Evolutionary conservation across 1,140 invertebrate species (phyloP).

Genomic region (Medauroidea extradentata): DNA sequence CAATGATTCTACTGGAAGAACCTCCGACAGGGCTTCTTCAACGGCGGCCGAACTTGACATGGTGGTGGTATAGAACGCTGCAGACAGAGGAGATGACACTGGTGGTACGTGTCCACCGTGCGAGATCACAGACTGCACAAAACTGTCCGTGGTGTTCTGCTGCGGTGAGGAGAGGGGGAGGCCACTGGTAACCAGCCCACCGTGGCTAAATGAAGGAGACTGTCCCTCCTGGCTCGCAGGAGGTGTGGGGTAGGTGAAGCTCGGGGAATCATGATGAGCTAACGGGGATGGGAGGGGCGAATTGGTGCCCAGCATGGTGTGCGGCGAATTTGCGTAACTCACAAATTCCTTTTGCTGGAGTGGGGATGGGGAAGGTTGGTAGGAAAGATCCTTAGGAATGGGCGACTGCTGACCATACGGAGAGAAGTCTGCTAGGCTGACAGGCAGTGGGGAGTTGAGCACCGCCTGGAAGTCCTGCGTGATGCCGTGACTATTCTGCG

Average conservation of each 20-base stretch:
- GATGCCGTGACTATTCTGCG: slow-evolving; percentile 52
- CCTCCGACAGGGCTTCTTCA: slow-evolving; percentile 74
- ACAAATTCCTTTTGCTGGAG: slow-evolving; percentile 33
- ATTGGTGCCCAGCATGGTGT: slow-evolving; percentile 46
- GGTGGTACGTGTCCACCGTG: slow-evolving; percentile 48
- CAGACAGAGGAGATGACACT: slow-evolving; percentile 65
- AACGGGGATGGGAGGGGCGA: slow-evolving; percentile 65
- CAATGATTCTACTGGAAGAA: slow-evolving; percentile 61
- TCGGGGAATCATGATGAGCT: slow-evolving; percentile 55
- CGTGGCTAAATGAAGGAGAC: slow-evolving; percentile 51
- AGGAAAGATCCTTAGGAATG: slow-evolving; percentile 37
- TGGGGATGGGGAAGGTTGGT: slow-evolving; percentile 41
- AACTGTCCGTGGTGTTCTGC: slow-evolving; percentile 37
- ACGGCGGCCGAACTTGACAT: slow-evolving; percentile 80
- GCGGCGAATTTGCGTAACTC: slow-evolving; percentile 38
- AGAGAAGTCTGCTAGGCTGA: slow-evolving; percentile 74
- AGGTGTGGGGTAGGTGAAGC: slow-evolving; percentile 75
- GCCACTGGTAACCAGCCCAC: slow-evolving; percentile 23
- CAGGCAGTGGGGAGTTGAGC: slow-evolving; percentile 68
- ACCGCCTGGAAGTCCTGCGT: slow-evolving; percentile 59
- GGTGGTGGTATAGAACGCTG: slow-evolving; percentile 78
- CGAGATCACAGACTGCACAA: slow-evolving; percentile 31
- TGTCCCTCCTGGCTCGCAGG: slow-evolving; percentile 77
- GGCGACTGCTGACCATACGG: slow-evolving; percentile 55
- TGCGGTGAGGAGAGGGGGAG: slow-evolving; percentile 44